These are phyloP conservation scores for Nasonia oneida DNA, from an alignment of 2,888 invertebrate species.

Conservation along the genomic window DNA sequence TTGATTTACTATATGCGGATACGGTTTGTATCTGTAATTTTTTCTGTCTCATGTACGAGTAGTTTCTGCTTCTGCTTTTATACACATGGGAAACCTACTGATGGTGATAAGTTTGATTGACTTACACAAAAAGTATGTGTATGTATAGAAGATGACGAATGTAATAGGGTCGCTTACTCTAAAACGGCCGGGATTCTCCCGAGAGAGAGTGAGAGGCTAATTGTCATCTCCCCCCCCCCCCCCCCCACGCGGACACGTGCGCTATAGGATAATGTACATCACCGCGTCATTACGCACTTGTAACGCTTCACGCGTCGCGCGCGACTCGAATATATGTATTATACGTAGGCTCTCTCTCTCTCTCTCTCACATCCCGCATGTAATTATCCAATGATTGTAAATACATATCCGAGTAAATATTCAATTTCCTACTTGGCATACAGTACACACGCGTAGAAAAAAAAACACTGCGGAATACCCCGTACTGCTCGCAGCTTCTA, in stretches of 20 bases:
- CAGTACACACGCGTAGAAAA: not conserved
- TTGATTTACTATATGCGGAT: not conserved
- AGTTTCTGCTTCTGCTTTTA: no score
- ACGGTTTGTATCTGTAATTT: not conserved
- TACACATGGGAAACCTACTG: no score
- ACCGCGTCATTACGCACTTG: not conserved
- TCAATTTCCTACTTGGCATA: not conserved
- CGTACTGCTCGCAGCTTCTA: no score
- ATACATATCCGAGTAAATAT: not conserved
- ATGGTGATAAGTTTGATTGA: no score
- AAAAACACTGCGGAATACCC: not conserved
- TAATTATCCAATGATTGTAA: conserved; percentile 8
- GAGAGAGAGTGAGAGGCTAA: not conserved
- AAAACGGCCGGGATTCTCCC: not conserved
- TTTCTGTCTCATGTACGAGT: no score
- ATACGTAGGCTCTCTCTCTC: not conserved
- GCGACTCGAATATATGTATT: not conserved
- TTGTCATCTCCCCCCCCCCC: not conserved
- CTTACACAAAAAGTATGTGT: no score
- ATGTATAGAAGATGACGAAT: no score
- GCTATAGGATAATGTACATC: not conserved
- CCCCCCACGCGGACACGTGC: not conserved
- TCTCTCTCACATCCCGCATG: no score
- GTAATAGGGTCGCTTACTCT: not conserved
- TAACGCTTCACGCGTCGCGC: not conserved